Percentiles rank a stretch among this genome's conserved stretches.
Evolutionary conservation across 2,888 invertebrate species (phyloP).

Genomic region (Euspilapteryx auroguttella): DNA sequence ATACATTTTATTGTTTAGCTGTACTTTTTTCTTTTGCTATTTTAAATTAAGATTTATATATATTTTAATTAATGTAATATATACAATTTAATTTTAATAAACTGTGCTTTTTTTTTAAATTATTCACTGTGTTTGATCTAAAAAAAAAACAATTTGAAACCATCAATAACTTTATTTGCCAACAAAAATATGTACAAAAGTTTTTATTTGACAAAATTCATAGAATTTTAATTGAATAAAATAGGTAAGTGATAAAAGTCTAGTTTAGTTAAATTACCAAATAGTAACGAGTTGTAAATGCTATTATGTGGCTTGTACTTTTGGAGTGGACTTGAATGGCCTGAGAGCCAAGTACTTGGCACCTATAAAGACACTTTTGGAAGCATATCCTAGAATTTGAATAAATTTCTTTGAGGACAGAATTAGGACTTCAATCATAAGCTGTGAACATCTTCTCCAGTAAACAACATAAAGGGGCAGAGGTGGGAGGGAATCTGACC

Average conservation of each 20-base stretch:
- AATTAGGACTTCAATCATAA: conserved; percentile 16
- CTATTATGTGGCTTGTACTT: conserved; percentile 31
- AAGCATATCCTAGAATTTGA: conserved; percentile 17
- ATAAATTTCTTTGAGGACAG: conserved; percentile 22
- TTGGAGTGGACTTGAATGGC: conserved; percentile 29
- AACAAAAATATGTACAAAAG: conserved; percentile 31
- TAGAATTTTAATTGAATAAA: conserved; percentile 14
- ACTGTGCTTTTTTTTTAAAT: conserved; percentile 48
- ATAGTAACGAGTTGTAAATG: no score
- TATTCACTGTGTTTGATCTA: conserved; percentile 10
- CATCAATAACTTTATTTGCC: conserved; percentile 23
- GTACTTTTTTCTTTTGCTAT: conserved; percentile 50
- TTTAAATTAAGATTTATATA: conserved; percentile 53
- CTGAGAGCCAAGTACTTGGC: conserved; percentile 24
- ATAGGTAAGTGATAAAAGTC: no score
- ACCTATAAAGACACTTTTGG: conserved; percentile 27
- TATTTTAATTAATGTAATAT: conserved; percentile 50
- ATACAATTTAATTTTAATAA: conserved; percentile 60
- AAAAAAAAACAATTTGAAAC: conserved; percentile 1
- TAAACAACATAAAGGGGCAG: conserved; percentile 31
- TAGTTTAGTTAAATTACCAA: no score
- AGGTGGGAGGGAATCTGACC: conserved; percentile 45
- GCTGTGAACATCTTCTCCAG: conserved; percentile 34
- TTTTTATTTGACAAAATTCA: conserved; percentile 12
- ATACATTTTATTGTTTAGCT: conserved; percentile 44